Evolutionary conservation across 2,797 vertebrate species (phyloP).

Genomic region (Oophaga sylvatica): DNA sequence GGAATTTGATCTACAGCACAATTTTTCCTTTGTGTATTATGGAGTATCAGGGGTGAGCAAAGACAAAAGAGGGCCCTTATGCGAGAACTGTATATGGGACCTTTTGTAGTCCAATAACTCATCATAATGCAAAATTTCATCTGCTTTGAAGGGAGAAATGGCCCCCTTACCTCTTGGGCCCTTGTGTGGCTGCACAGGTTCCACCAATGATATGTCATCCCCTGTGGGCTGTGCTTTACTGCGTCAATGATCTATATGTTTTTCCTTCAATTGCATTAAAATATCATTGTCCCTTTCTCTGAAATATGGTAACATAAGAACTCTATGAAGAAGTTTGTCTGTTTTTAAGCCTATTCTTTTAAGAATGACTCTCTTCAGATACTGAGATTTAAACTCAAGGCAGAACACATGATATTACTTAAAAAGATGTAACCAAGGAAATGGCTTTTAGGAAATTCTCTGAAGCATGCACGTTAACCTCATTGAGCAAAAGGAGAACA

Average conservation of each 20-base stretch:
- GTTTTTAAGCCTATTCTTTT: not conserved
- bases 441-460: slow-evolving; percentile 53
- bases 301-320: not conserved
- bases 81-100: too few species aligned
- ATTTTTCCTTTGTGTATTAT: too few species aligned
- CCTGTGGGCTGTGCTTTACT: too few species aligned
- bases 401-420: slow-evolving; percentile 47
- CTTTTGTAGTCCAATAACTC: too few species aligned
- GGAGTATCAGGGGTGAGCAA: too few species aligned
- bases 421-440: slow-evolving; percentile 49
- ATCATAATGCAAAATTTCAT: too few species aligned
- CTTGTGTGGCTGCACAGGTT: too few species aligned
- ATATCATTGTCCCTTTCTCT: not conserved
- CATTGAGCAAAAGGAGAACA: slow-evolving; percentile 59
- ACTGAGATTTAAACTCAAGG: not conserved
- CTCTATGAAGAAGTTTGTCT: not conserved
- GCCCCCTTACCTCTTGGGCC: too few species aligned
- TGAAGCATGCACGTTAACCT: slow-evolving; percentile 62
- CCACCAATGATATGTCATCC: too few species aligned
- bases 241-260: not conserved
- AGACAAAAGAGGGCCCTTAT: too few species aligned
- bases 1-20: too few species aligned
- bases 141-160: too few species aligned
- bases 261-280: not conserved
- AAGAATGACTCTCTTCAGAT: not conserved